Base-by-base conservation (phyloP, 1,140 invertebrate species). In the Orussus abietinus region DNA sequence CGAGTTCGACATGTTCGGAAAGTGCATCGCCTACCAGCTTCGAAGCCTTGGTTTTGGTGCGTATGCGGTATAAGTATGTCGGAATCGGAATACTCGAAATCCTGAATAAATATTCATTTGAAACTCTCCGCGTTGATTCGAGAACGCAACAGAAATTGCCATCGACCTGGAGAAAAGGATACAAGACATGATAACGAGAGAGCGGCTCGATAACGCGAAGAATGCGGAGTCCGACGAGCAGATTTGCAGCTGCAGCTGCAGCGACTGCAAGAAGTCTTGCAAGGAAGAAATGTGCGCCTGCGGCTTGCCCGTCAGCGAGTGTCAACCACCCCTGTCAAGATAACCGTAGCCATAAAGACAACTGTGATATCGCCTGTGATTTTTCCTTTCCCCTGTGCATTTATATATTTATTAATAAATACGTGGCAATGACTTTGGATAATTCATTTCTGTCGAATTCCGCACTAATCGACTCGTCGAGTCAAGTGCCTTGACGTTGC, bases 91-190 rank as follows among this genome's bases (percentile, higher is more conserved):
- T 1, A 32, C 9, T 13, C 10, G 12, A 32, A 7, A 32, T 7
- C 6, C 22, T 25, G 31, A 14, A 32, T 32, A 1, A 14, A 32
- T 9, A 9, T 32, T 7, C 13, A 33, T 33, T 7, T 33, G 31
- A 33, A 33, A 1, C n/a, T n/a, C n/a, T n/a, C n/a, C n/a, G n/a
- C n/a, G n/a, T n/a, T n/a, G n/a, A n/a, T n/a, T n/a, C n/a, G n/a
- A n/a, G 14, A 10, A 9, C 7, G n/a, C n/a, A 19, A 1, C 3
- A 36, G 34, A 36, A 12, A 19, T 10, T 9, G 34, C 34, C 7
- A 20, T 36, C 13, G 21, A 36, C 21, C n/a, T 36, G 34, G 34
- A 36, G 18, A 36, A 36, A 9, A 15, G 34, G 9, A 36, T 36
- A 36, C 13, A 36, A 20, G 18, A 36, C 9, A 36, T 36, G 34